These are phyloP conservation scores for Solenopsis invicta DNA, from an alignment of 1,140 invertebrate species.

Conservation along the genomic window DNA sequence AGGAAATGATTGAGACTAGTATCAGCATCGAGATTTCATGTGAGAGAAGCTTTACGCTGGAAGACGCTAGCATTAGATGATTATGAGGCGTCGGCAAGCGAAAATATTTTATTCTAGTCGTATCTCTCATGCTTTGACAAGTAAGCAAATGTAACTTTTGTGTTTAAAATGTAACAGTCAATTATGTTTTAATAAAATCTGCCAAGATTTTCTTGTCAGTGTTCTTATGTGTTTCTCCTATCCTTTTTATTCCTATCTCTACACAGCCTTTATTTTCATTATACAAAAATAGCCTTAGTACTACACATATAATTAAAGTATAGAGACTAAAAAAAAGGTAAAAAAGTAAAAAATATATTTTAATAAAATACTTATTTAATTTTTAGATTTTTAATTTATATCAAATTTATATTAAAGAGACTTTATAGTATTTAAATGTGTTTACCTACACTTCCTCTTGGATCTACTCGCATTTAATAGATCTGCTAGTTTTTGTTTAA, in stretches of 20 bases:
- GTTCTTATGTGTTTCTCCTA: slow-evolving; percentile 20
- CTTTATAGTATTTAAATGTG: background rate
- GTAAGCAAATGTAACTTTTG: slow-evolving; percentile 78
- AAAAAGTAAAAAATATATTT: background rate
- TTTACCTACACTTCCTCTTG: background rate
- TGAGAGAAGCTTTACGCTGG: slow-evolving; percentile 50
- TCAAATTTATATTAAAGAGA: slow-evolving; percentile 12
- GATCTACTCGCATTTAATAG: background rate
- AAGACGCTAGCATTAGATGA: slow-evolving; percentile 45
- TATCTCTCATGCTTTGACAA: slow-evolving; percentile 77
- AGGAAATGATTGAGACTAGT: slow-evolving; percentile 46
- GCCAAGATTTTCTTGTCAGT: slow-evolving; percentile 73
- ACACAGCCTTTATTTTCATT: background rate
- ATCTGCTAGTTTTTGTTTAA: background rate
- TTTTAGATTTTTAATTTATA: background rate
- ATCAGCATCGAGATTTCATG: slow-evolving; percentile 11
- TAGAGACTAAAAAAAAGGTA: background rate
- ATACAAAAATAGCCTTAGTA: background rate
- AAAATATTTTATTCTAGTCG: slow-evolving; percentile 76
- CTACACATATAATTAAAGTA: background rate
- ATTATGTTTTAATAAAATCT: slow-evolving; percentile 81
- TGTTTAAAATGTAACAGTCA: slow-evolving; percentile 79
- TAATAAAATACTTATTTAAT: background rate
- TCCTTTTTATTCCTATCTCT: background rate
- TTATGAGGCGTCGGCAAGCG: slow-evolving; percentile 34